A percentile compares a stretch with the other conserved stretches of the same genome.
These are phyloP conservation scores for Pemphigus obesinymphae DNA, from an alignment of 1,140 invertebrate genomes.

Conservation along the genomic window DNA sequence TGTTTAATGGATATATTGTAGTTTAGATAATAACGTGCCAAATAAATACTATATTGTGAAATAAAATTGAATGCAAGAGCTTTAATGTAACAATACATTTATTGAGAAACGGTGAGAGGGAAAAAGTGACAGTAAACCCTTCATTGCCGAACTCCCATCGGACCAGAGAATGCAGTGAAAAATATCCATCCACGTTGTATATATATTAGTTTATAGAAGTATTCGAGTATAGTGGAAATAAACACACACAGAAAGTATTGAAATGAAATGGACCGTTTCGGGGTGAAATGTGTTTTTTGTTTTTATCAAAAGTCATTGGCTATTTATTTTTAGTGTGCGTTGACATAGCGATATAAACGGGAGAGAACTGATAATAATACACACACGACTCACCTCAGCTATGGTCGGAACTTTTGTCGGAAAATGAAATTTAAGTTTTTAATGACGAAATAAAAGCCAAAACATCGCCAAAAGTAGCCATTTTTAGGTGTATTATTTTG, in stretches of 20 bases:
- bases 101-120: neutral
- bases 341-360: neutral
- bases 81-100: neutral
- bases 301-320: neutral
- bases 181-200: neutral
- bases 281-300: neutral
- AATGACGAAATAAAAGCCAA: neutral
- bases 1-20: neutral
- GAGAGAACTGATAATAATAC: neutral
- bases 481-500: neutral
- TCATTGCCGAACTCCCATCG: neutral
- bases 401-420: neutral
- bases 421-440: neutral
- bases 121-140: neutral
- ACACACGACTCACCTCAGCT: neutral
- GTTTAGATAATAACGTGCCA: neutral
- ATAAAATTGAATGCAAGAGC: neutral
- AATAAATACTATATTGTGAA: neutral
- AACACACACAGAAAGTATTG: neutral
- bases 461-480: neutral
- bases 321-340: neutral
- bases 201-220: neutral
- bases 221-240: neutral
- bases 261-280: constrained; percentile 18
- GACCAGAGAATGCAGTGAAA: neutral